Evolutionary conservation across 2,797 vertebrate genomes (phyloP), one percentile per base, ranked within the genome.

Genomic region (Ambastaia sidthimunki): DNA sequence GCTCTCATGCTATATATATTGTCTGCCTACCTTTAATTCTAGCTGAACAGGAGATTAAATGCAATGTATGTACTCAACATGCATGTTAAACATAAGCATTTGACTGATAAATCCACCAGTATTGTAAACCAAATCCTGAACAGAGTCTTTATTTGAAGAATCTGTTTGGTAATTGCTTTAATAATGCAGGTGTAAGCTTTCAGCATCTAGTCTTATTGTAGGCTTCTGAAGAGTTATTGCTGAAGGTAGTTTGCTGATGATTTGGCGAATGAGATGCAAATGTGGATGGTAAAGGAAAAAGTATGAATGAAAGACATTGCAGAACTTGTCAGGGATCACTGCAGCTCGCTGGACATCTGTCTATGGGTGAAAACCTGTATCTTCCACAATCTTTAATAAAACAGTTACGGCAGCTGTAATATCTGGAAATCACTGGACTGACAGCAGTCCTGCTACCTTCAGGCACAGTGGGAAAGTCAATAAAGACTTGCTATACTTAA

Each of bases 401-500:
- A 74, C 18, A 3, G 23, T 63, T 15, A 63, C 15, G 65, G 28
- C 34, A 68, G 60, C 31, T 68, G 44, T 47, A 21, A 67, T 48
- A 68, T 48, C 19, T 65, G 18, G 37, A 76, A 70, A 69, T 41
- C 15, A 60, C 18, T 59, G 21, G 18, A 68, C 60, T 66, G 60
- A 77, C 23, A 25, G 13, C 50, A 82, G 12, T 72, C 59, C 52
- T 57, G 37, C 57, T 62, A 15, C n/a, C 28, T 48, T n/a, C 4
- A 37, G 28, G 28, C 48, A 63, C 57, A 28, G 57, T 0, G 4
- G 19, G 19, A 41, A 71, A 78, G 63, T 78, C 68, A 3, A 62
- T 78, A 71, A 37, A 25, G 55, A 9, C 69, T 71, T 47, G 25
- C 12, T 50, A n/a, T 47, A 50, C 44, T 71, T 68, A 78, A 71